A percentile compares a stretch with the other conserved stretches of the same genome.
Conservation (phyloP, 2,113 vertebrate genomes). For the Cryptoleucopteryx plumbea region DNA sequence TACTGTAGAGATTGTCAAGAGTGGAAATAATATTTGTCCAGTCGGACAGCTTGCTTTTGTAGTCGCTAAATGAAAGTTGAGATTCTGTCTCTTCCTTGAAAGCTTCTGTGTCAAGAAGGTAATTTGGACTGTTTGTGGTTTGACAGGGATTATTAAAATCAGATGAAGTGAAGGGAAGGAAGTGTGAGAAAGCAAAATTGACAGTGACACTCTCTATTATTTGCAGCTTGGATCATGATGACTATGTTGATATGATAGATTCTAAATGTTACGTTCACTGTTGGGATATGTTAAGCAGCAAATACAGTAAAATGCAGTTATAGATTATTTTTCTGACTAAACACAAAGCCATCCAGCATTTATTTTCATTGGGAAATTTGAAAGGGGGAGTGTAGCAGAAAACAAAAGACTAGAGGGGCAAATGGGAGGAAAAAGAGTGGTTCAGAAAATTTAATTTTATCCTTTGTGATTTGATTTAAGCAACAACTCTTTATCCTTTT, state of each 20-base stretch:
- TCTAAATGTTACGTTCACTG: slow-evolving; percentile 75
- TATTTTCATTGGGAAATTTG: slow-evolving; percentile 27
- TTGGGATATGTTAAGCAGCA: slow-evolving; percentile 80
- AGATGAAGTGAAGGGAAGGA: slow-evolving; percentile 86
- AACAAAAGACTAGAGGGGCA: background rate
- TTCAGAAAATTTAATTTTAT: slow-evolving; percentile 41
- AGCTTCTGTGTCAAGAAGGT: slow-evolving; percentile 88
- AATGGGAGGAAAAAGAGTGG: background rate
- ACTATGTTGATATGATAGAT: slow-evolving; percentile 82
- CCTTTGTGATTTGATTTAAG: slow-evolving; percentile 31
- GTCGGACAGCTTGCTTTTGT: slow-evolving; percentile 96
- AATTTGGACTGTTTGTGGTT: slow-evolving; percentile 92
- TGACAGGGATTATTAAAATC: slow-evolving; percentile 99
- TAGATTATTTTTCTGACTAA: slow-evolving; percentile 56
- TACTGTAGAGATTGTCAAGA: slow-evolving; percentile 90
- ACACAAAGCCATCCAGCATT: slow-evolving; percentile 20
- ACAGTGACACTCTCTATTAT: slow-evolving; percentile 97
- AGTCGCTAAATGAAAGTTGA: slow-evolving; percentile 97
- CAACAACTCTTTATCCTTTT: background rate
- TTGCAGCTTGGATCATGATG: slow-evolving; percentile 92
- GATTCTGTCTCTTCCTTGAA: slow-evolving; percentile 90
- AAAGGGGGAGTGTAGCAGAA: background rate
- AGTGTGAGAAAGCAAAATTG: slow-evolving; percentile 93
- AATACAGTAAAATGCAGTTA: slow-evolving; percentile 65
- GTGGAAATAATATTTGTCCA: slow-evolving; percentile 99